phyloP scores from a whole-genome alignment of 2,113 vertebrate species.

The Abramis brama region DNA sequence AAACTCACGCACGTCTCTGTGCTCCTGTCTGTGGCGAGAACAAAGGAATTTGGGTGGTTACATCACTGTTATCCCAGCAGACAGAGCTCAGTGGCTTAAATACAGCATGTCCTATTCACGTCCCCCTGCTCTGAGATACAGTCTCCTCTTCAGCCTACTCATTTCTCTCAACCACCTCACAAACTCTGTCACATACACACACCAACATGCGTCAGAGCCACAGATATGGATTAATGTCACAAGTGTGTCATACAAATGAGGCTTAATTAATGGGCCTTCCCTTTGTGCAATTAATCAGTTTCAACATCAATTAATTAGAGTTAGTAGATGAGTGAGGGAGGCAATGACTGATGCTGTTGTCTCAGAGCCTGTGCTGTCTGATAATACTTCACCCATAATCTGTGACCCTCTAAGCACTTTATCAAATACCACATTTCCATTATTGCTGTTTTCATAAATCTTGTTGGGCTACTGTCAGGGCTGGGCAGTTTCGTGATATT shows the following conservation, averaged over 20 bases:
- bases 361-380: conserved; percentile 22
- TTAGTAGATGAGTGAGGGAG: conserved; percentile 43
- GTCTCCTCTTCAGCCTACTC: conserved; percentile 39
- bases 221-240: conserved; percentile 54
- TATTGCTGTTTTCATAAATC: conserved; percentile 34
- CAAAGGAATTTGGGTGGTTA: conserved; percentile 52
- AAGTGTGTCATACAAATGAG: conserved; percentile 60
- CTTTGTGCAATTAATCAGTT: conserved; percentile 63
- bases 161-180: conserved; percentile 25
- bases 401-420: not conserved
- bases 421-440: conserved; percentile 10
- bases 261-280: conserved; percentile 63
- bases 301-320: conserved; percentile 63
- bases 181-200: conserved; percentile 49
- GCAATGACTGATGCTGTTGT: conserved; percentile 34
- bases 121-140: conserved; percentile 31
- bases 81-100: conserved; percentile 52
- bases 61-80: conserved; percentile 55
- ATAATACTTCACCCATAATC: conserved; percentile 25
- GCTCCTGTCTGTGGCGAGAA: conserved; percentile 43
- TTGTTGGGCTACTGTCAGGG: not conserved
- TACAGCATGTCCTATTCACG: conserved; percentile 17
- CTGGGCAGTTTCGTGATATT: not conserved
- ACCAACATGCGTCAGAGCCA: conserved; percentile 12
- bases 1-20: conserved; percentile 28